A percentile compares a stretch with the other conserved stretches of the same genome.
Conservation (phyloP, 2,888 invertebrate genomes). For the Sisyra nigra region DNA sequence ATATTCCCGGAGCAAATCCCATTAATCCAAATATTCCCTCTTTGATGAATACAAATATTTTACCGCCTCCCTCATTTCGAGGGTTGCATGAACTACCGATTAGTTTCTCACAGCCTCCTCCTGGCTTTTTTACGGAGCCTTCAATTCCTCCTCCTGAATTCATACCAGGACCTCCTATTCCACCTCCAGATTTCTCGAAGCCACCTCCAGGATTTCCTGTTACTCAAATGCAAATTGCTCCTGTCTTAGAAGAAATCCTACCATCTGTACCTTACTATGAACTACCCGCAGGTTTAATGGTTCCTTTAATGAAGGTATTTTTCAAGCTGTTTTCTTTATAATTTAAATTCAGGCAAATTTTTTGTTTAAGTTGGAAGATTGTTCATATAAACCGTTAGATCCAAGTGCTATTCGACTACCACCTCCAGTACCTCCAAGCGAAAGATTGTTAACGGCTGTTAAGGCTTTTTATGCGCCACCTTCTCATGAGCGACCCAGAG, state of each 20-base stretch:
- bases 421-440: conserved; percentile 88
- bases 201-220: conserved; percentile 67
- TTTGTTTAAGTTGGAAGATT: conserved; percentile 80
- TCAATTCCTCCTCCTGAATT: conserved; percentile 24
- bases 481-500: conserved; percentile 86
- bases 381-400: conserved; percentile 77
- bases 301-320: conserved; percentile 79
- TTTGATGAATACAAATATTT: conserved; percentile 22
- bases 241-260: conserved; percentile 50
- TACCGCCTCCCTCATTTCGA: conserved; percentile 21
- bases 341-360: conserved; percentile 12
- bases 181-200: conserved; percentile 59
- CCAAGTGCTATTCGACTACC: conserved; percentile 82
- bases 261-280: conserved; percentile 93
- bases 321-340: conserved; percentile 6
- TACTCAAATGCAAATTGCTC: conserved; percentile 20
- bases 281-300: conserved; percentile 93
- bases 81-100: conserved; percentile 15
- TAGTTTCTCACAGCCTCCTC: conserved; percentile 30
- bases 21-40: conserved; percentile 12
- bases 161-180: conserved; percentile 23
- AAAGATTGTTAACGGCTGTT: conserved; percentile 80
- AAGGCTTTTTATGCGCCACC: conserved; percentile 93
- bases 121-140: conserved; percentile 27
- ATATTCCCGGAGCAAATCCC: conserved; percentile 8